Percentiles rank a stretch among this genome's conserved stretches.
Evolutionary conservation across 1,140 invertebrate species (phyloP).

Genomic region (Anastrepha obliqua): DNA sequence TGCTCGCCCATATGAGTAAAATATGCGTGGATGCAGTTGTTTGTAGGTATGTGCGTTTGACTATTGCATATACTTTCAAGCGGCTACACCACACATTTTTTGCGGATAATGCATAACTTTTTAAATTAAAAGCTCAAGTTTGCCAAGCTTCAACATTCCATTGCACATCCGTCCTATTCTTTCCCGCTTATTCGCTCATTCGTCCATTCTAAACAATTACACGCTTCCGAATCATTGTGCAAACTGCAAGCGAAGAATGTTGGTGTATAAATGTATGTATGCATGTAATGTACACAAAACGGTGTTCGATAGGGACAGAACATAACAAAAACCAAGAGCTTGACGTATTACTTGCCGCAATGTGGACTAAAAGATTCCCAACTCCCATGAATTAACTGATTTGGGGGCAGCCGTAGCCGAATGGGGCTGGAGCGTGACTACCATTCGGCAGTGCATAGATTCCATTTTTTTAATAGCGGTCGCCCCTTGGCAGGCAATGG

Average conservation of each 20-base stretch:
- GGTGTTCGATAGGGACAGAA: no score
- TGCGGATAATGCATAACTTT: slow-evolving; percentile 29
- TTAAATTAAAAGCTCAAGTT: slow-evolving; percentile 33
- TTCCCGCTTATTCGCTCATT: background rate
- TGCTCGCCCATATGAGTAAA: background rate
- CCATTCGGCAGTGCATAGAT: no score
- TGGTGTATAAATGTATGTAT: background rate
- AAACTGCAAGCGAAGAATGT: background rate
- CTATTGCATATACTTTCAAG: slow-evolving; percentile 9
- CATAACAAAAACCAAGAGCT: no score
- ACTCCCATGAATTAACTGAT: no score
- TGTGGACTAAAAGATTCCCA: no score
- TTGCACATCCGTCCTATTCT: background rate
- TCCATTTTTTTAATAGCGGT: no score
- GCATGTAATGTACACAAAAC: background rate
- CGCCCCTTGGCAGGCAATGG: no score
- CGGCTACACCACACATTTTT: background rate
- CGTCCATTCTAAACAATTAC: slow-evolving; percentile 1
- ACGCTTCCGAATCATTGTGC: slow-evolving; percentile 29
- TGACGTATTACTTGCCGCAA: no score
- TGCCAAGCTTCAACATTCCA: slow-evolving; percentile 38
- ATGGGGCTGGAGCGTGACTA: no score
- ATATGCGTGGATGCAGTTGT: background rate
- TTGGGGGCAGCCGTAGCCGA: no score
- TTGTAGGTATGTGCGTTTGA: background rate